phyloP scores from a whole-genome alignment of 2,113 vertebrate species.

The Prinia subflava region DNA sequence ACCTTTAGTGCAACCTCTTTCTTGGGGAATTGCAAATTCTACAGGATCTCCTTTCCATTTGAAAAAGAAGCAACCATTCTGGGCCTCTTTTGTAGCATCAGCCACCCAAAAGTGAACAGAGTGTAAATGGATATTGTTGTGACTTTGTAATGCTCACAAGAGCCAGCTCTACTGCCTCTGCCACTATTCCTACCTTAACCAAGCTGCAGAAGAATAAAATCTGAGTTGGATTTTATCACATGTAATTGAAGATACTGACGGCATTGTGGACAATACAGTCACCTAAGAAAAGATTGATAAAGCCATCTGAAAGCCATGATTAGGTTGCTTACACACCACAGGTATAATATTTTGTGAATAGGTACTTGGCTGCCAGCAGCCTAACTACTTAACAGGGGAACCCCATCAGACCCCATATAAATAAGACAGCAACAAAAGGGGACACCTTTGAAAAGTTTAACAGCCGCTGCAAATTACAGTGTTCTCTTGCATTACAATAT shows the following conservation, averaged over 20 bases:
- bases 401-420: not conserved
- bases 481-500: not conserved
- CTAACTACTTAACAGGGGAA: not conserved
- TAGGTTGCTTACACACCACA: not conserved
- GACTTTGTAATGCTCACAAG: not conserved
- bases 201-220: not conserved
- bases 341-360: not conserved
- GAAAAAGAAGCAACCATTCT: not conserved
- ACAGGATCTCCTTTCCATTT: not conserved
- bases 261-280: not conserved
- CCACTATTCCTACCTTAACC: not conserved
- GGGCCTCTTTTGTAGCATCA: not conserved
- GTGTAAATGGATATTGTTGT: not conserved
- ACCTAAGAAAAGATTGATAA: not conserved
- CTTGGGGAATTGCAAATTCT: not conserved
- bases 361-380: not conserved
- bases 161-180: not conserved
- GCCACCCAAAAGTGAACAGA: not conserved
- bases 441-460: not conserved
- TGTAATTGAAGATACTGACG: not conserved
- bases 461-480: constrained; percentile 4
- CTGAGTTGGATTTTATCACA: not conserved
- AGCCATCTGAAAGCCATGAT: not conserved
- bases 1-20: not conserved
- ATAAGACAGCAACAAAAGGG: not conserved